phyloP scores from a whole-genome alignment of 2,888 invertebrate species.

The Tromatobia lineatoria region DNA sequence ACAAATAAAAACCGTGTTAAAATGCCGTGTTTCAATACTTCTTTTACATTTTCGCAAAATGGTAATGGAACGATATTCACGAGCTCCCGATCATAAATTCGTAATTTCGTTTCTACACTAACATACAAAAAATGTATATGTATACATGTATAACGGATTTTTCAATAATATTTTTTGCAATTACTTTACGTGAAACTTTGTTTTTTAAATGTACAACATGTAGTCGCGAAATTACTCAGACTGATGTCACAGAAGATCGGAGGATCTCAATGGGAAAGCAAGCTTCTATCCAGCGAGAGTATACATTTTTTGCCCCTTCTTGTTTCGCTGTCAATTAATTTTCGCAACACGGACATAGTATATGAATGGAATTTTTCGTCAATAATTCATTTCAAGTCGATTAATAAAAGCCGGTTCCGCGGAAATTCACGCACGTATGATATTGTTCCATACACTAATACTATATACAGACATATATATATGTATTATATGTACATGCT shows the following conservation, averaged over 20 bases:
- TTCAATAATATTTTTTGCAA: background rate
- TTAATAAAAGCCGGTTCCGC: background rate
- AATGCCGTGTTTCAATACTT: background rate
- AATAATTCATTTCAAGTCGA: background rate
- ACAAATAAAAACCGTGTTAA: background rate
- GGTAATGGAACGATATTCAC: background rate
- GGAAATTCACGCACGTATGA: background rate
- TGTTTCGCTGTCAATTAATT: background rate
- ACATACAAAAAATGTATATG: too few species aligned
- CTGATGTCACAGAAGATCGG: too few species aligned
- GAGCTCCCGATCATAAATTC: background rate
- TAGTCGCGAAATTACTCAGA: too few species aligned
- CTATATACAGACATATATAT: background rate
- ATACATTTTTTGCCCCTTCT: too few species aligned
- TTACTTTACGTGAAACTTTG: too few species aligned
- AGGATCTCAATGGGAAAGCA: too few species aligned
- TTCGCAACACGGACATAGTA: too few species aligned
- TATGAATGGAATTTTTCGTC: background rate
- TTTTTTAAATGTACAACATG: too few species aligned
- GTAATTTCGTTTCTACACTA: too few species aligned
- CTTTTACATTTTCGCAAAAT: background rate
- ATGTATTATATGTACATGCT: background rate
- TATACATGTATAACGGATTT: too few species aligned
- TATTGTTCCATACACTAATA: background rate
- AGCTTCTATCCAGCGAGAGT: too few species aligned